Percentiles rank a stretch among this genome's conserved stretches.
These are phyloP conservation scores for Neopelma chrysocephalum DNA, from an alignment of 2,797 vertebrate genomes.

Conservation along the genomic window DNA sequence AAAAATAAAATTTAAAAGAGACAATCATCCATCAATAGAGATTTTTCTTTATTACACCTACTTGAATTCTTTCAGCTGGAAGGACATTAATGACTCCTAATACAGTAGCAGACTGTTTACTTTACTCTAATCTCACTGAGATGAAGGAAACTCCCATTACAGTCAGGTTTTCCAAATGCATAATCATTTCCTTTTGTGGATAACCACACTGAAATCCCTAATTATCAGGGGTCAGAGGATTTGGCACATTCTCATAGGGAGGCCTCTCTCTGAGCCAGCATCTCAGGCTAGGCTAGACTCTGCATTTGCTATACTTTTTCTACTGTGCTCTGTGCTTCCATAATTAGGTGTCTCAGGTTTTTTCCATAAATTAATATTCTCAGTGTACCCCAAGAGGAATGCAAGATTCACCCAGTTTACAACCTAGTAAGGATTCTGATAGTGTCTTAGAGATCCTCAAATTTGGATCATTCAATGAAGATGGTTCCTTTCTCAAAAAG, in stretches of 20 bases:
- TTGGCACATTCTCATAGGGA: not conserved
- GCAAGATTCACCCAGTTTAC: not conserved
- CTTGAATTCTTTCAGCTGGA: not conserved
- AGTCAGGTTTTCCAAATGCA: not conserved
- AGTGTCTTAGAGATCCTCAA: not conserved
- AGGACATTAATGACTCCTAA: not conserved
- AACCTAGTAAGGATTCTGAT: not conserved
- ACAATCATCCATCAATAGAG: not conserved
- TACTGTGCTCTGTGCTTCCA: not conserved
- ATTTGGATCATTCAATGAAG: not conserved
- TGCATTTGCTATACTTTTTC: not conserved
- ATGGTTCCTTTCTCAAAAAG: not conserved
- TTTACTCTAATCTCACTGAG: not conserved
- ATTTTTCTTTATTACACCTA: not conserved
- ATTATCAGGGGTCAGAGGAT: not conserved
- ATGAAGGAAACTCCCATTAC: constrained; percentile 10
- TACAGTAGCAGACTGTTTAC: not conserved
- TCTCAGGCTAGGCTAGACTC: not conserved
- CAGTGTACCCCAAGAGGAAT: not conserved
- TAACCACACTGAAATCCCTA: not conserved
- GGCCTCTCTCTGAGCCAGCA: not conserved
- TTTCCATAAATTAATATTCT: not conserved
- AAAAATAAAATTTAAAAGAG: not conserved
- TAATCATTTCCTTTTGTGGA: constrained; percentile 24
- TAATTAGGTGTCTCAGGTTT: not conserved